These are phyloP conservation scores for Deilephila porcellus DNA, from an alignment of 2,888 invertebrate genomes.

Conservation along the genomic window DNA sequence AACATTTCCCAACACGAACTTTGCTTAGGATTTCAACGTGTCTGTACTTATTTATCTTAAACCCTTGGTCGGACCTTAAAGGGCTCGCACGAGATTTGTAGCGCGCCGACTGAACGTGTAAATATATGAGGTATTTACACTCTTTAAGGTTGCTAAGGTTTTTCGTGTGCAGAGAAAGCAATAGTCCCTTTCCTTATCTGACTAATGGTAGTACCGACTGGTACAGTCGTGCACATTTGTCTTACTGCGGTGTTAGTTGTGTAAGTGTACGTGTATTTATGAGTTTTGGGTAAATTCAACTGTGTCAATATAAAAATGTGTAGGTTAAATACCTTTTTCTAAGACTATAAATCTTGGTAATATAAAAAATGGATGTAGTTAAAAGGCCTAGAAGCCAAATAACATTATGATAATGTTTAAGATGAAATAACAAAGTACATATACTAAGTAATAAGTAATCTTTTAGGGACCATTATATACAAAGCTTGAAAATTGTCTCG, in stretches of 20 bases:
- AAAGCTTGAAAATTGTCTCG: too few species aligned
- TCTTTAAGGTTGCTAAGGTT: constrained; percentile 2
- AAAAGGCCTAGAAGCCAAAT: too few species aligned
- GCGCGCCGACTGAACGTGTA: not conserved
- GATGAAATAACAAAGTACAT: too few species aligned
- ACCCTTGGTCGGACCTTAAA: not conserved
- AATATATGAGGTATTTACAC: constrained; percentile 7
- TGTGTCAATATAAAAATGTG: too few species aligned
- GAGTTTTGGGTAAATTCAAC: too few species aligned
- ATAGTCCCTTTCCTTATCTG: not conserved
- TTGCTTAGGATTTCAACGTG: not conserved
- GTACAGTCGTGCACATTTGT: not conserved
- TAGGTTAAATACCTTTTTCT: too few species aligned
- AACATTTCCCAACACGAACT: not conserved
- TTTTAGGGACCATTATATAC: too few species aligned
- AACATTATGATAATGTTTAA: too few species aligned
- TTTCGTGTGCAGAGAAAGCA: constrained; percentile 1
- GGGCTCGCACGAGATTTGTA: not conserved
- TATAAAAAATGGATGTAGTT: too few species aligned
- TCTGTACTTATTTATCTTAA: not conserved
- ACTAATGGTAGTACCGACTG: not conserved
- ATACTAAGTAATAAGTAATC: too few species aligned
- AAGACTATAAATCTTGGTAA: too few species aligned
- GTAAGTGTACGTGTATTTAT: too few species aligned
- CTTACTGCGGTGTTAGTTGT: not conserved